A percentile compares a stretch with the other conserved stretches of the same genome.
phyloP scores from a whole-genome alignment of 92 coral and sea anemone species.

The Heliopora coerulea region DNA sequence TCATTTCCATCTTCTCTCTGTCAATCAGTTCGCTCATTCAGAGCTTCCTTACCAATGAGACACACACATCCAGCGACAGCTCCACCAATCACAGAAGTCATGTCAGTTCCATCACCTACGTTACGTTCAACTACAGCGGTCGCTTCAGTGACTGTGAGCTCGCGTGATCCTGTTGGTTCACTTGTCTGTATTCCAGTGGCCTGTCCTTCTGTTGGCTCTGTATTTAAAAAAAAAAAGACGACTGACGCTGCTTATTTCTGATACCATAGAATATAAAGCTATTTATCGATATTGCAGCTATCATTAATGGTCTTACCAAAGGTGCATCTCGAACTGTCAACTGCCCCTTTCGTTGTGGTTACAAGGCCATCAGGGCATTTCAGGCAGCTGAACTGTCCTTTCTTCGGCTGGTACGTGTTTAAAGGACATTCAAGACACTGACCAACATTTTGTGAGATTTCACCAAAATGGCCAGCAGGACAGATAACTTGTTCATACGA shows the following conservation, averaged over 20 bases:
- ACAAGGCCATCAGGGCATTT: conserved; percentile 10
- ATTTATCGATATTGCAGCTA: no score
- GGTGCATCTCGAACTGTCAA: neutral
- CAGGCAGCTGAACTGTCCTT: neutral
- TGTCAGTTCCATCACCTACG: no score
- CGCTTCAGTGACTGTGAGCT: neutral
- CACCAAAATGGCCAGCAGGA: conserved; percentile 15
- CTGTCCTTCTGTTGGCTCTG: conserved; percentile 3
- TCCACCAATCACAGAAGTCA: no score
- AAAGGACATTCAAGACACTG: conserved; percentile 10
- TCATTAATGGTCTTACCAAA: conserved; percentile 8
- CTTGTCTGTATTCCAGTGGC: neutral
- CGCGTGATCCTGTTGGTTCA: neutral
- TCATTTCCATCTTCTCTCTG: no score
- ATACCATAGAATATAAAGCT: no score
- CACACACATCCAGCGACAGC: no score
- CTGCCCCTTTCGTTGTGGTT: neutral
- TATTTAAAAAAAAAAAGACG: no score
- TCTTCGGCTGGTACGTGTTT: conserved; percentile 13
- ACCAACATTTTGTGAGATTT: neutral
- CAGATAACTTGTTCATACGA: conserved; percentile 4
- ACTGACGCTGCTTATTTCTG: no score
- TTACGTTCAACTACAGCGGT: neutral
- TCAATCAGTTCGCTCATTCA: no score
- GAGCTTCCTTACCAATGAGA: no score